Evolutionary conservation across 2,113 vertebrate genomes (phyloP).

Genomic region (Zosterops hypoxanthus): DNA sequence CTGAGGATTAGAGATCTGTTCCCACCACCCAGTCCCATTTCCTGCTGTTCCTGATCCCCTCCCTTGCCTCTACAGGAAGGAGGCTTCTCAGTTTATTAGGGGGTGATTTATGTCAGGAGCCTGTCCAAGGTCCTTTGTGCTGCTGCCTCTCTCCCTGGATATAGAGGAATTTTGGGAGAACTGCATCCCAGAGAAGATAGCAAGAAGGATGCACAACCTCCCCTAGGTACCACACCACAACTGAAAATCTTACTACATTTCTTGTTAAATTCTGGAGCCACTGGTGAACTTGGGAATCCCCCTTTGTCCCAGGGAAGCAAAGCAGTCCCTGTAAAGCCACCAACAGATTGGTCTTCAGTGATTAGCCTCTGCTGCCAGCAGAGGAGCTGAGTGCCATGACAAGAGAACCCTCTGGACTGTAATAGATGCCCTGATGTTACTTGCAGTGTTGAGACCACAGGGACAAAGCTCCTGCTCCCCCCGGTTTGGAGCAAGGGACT

Average conservation of each 20-base stretch:
- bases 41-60: neutral
- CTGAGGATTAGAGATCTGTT: neutral
- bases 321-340: neutral
- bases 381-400: rapidly evolving
- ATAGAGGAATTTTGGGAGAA: neutral
- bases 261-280: neutral
- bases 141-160: neutral
- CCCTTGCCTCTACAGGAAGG: neutral
- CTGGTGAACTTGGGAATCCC: neutral
- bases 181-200: rapidly evolving
- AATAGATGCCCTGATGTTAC: neutral
- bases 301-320: neutral
- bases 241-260: neutral
- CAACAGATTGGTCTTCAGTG: rapidly evolving
- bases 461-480: neutral
- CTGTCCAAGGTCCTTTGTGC: neutral
- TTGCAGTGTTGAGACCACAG: rapidly evolving
- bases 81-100: neutral
- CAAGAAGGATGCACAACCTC: rapidly evolving
- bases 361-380: neutral
- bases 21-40: neutral
- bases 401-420: neutral
- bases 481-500: rapidly evolving
- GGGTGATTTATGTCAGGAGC: neutral
- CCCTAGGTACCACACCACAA: neutral